Evolutionary conservation across 2,113 vertebrate species (phyloP).

Genomic region (Leptocoma aspasia): DNA sequence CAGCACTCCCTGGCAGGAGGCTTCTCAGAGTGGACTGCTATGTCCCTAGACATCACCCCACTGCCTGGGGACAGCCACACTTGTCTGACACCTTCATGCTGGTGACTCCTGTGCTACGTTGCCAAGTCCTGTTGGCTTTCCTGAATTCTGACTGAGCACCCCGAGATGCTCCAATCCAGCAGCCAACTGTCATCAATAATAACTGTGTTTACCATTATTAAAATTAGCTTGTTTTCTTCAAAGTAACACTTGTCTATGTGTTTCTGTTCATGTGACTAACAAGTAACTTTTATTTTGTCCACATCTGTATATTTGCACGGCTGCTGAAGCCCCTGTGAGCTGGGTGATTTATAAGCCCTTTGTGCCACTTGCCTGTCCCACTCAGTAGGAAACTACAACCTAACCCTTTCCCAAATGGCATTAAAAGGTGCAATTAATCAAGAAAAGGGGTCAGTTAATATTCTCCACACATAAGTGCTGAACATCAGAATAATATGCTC

Average conservation of each 20-base stretch:
- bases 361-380: slow-evolving; percentile 8
- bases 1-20: not conserved
- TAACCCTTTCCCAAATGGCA: not conserved
- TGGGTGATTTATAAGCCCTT: slow-evolving; percentile 52
- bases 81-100: not conserved
- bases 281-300: not conserved
- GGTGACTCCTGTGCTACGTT: not conserved
- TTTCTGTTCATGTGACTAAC: not conserved
- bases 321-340: not conserved
- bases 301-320: not conserved
- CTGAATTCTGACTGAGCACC: not conserved
- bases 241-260: not conserved
- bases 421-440: slow-evolving; percentile 45
- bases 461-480: slow-evolving; percentile 18
- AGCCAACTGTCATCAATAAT: not conserved
- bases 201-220: not conserved
- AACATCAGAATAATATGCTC: slow-evolving; percentile 14
- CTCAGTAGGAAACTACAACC: slow-evolving; percentile 25
- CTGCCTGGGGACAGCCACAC: accelerated
- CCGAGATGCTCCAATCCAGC: not conserved
- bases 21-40: not conserved
- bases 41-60: not conserved
- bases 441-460: slow-evolving; percentile 48
- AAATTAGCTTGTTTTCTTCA: not conserved
- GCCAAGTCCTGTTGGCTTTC: not conserved